Conservation (phyloP, 2,113 vertebrate genomes). For the Zootoca vivipara region DNA sequence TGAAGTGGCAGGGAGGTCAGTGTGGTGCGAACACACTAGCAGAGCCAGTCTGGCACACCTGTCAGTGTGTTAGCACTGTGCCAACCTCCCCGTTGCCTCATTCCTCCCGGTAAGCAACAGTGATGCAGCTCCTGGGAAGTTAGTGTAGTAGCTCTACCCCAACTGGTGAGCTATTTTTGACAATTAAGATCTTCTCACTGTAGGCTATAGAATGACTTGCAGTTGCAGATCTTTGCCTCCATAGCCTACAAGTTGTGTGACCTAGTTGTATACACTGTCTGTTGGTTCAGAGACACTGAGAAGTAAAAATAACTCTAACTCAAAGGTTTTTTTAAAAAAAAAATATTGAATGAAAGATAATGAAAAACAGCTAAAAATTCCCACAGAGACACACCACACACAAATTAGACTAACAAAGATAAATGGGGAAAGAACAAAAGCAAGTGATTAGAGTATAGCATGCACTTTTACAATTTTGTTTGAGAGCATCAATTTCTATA, state of each 20-base stretch:
- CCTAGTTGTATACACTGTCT: not conserved
- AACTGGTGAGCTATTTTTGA: too few species aligned
- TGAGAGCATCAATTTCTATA: not conserved
- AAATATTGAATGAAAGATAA: not conserved
- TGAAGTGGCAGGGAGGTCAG: too few species aligned
- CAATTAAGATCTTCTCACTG: not conserved
- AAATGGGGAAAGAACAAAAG: not conserved
- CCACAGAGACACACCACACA: not conserved
- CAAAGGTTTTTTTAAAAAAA: not conserved
- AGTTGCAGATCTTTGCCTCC: not conserved
- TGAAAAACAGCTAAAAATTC: not conserved
- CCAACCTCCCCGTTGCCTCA: too few species aligned
- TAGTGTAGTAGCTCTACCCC: too few species aligned
- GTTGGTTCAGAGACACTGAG: not conserved
- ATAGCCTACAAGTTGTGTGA: not conserved
- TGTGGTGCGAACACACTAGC: too few species aligned
- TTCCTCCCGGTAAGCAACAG: too few species aligned
- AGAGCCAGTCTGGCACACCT: too few species aligned
- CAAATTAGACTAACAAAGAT: not conserved
- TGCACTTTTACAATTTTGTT: not conserved
- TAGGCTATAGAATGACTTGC: not conserved
- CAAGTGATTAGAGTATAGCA: not conserved
- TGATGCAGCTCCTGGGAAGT: too few species aligned
- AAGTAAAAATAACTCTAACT: not conserved
- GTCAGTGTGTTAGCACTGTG: too few species aligned